Evolutionary conservation across 1,140 invertebrate genomes (phyloP), one percentile per base, ranked within the genome.

Genomic region (Panagrolaimus sp.): DNA sequence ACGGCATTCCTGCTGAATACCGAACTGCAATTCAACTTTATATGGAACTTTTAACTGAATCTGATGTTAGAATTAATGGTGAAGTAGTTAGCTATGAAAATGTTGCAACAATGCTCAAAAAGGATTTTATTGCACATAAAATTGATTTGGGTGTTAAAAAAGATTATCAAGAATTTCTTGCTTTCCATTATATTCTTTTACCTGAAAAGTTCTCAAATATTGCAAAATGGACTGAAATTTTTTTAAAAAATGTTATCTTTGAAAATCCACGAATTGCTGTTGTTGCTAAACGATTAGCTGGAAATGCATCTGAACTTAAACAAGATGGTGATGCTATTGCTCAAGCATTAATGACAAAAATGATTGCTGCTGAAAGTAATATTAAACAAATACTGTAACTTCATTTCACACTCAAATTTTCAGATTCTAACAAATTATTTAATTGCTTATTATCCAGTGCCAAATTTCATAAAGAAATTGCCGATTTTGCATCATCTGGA

Each of bases 201-300:
- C 62, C 27, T 9, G 27, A 63, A 43, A 63, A 63, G 16, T 63
- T 23, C 16, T 9, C 31, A 5, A 63, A 63, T 31, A 63, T 63
- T 16, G 62, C 62, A 23, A 42, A 63, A 31, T 63, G 62, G 62
- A 43, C 62, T 27, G 42, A 63, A n/a, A 63, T 63, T 43, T 63
- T 63, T 27, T 16, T 63, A 1, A 63, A 63, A 8, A 63, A 63
- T 13, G 27, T 63, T 9, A 31, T 42, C 11, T 63, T 63, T 16
- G 62, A 63, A 5, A 43, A 43, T 20, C 13, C 27, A 5, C 27
- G 62, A n/a, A 63, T 63, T 63, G 4, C 27, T 9, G 42, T 63
- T 16, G 16, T 43, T 31, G 62, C 62, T 0, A 63, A 63, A 11
- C 27, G 42, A 13, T 43, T 63, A 9, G 27, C 42, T 43, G 42